Evolutionary conservation across 2,113 vertebrate species (phyloP).

Genomic region (Spea multiplicata): DNA sequence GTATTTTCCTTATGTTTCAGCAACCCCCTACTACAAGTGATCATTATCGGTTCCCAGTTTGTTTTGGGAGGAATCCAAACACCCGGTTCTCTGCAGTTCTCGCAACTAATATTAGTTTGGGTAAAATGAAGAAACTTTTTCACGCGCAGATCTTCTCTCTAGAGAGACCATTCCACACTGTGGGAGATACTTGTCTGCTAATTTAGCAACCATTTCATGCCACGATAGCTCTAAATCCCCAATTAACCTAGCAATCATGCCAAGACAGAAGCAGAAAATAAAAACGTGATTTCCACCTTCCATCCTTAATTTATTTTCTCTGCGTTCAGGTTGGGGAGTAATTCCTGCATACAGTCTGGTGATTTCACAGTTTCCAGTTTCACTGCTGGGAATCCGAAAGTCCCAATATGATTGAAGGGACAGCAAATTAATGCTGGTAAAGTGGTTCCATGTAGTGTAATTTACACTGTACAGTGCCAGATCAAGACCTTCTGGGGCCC

Average conservation of each 20-base stretch:
- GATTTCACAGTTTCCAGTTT: conserved; percentile 1
- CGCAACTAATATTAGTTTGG: not conserved
- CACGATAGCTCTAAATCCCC: too few species aligned
- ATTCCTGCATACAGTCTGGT: not conserved
- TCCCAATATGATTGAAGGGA: too few species aligned
- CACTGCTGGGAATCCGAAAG: not conserved
- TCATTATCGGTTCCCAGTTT: not conserved
- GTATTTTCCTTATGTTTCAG: conserved; percentile 1
- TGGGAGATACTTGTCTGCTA: not conserved
- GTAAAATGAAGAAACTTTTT: not conserved
- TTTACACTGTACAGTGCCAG: too few species aligned
- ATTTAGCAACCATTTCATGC: not conserved
- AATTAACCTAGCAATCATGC: too few species aligned
- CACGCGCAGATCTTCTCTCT: too few species aligned
- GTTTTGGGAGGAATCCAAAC: conserved; percentile 6
- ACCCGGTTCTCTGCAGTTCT: not conserved
- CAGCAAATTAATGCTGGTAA: too few species aligned
- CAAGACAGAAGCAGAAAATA: not conserved
- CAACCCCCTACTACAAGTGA: not conserved
- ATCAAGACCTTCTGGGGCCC: too few species aligned
- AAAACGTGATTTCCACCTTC: conserved; percentile 12
- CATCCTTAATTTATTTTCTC: not conserved
- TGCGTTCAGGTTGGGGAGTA: not conserved
- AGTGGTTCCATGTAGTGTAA: too few species aligned
- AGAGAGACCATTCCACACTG: too few species aligned